These are phyloP conservation scores for Troglohyphantes excavatus DNA, from an alignment of 2,888 invertebrate species.

Conservation along the genomic window DNA sequence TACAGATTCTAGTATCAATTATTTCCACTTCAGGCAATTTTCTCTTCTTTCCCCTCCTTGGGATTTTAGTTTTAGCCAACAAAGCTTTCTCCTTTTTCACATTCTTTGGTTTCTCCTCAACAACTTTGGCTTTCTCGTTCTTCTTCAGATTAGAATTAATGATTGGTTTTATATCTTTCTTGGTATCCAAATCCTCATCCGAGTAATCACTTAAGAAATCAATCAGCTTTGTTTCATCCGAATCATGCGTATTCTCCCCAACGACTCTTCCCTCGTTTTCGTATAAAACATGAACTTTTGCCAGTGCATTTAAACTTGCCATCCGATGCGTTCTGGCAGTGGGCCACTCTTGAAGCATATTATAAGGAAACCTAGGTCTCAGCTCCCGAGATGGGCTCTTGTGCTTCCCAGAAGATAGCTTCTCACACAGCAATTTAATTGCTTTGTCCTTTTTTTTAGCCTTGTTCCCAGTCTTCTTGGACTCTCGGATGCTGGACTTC, in stretches of 20 bases:
- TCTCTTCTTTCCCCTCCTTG: slow-evolving; percentile 80
- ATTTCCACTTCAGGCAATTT: slow-evolving; percentile 79
- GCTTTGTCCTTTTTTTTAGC: slow-evolving; percentile 69
- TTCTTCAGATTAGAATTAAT: slow-evolving; percentile 6
- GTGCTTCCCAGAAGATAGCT: slow-evolving; percentile 51
- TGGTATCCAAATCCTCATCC: slow-evolving; percentile 35
- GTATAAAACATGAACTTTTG: slow-evolving; percentile 94
- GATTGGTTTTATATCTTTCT: slow-evolving; percentile 35
- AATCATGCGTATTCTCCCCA: slow-evolving; percentile 67
- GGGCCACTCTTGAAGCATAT: slow-evolving; percentile 70
- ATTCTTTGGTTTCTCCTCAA: slow-evolving; percentile 45
- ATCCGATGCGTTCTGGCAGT: slow-evolving; percentile 85
- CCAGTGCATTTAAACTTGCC: slow-evolving; percentile 93
- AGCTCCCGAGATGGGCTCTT: slow-evolving; percentile 61
- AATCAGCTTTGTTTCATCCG: slow-evolving; percentile 64
- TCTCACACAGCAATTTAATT: slow-evolving; percentile 67
- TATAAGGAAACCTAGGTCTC: slow-evolving; percentile 77
- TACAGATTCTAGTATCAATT: slow-evolving; percentile 82
- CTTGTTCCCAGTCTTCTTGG: slow-evolving; percentile 46
- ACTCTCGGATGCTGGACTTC: slow-evolving; percentile 34
- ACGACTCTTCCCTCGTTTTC: slow-evolving; percentile 87
- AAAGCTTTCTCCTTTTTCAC: slow-evolving; percentile 46
- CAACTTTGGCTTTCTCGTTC: slow-evolving; percentile 12
- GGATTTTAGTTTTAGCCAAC: slow-evolving; percentile 20
- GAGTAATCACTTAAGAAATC: slow-evolving; percentile 67